A percentile compares a stretch with the other conserved stretches of the same genome.
These are phyloP conservation scores for Synaphobranchus kaupii DNA, from an alignment of 2,797 vertebrate species.

Conservation along the genomic window DNA sequence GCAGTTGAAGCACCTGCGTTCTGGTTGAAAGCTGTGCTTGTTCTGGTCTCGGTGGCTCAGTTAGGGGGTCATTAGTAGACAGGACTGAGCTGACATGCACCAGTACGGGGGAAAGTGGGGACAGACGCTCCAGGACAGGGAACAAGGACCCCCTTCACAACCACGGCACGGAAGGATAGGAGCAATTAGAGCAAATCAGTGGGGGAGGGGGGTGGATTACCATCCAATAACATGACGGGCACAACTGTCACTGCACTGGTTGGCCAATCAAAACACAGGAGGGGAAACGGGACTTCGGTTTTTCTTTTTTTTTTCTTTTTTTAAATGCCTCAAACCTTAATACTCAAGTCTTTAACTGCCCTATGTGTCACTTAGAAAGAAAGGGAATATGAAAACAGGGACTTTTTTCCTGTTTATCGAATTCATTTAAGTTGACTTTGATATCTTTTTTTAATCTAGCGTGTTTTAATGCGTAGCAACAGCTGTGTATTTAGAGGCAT, in stretches of 20 bases:
- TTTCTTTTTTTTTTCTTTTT: not conserved
- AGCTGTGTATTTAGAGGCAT: not conserved
- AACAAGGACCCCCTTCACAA: slow-evolving; percentile 9
- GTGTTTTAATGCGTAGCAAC: not conserved
- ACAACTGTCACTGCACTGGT: not conserved
- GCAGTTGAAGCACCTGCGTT: slow-evolving; percentile 13
- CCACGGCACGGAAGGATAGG: not conserved
- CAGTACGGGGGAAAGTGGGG: not conserved
- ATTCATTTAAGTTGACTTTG: not conserved
- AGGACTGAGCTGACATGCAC: not conserved
- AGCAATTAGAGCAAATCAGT: slow-evolving; percentile 3
- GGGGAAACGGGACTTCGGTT: not conserved
- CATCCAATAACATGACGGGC: not conserved
- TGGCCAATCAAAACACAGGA: slow-evolving; percentile 1
- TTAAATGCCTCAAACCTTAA: not conserved
- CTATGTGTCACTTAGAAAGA: not conserved
- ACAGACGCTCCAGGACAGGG: not conserved
- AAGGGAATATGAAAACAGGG: not conserved
- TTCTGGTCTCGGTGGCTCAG: slow-evolving; percentile 19
- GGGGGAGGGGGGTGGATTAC: not conserved
- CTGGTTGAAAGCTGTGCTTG: slow-evolving; percentile 7
- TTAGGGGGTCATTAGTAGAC: not conserved
- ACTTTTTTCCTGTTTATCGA: not conserved
- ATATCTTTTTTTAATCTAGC: not conserved
- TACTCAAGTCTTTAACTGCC: not conserved